Conservation (phyloP, 2,888 invertebrate genomes). For the Scelioninae gen. 2 region DNA sequence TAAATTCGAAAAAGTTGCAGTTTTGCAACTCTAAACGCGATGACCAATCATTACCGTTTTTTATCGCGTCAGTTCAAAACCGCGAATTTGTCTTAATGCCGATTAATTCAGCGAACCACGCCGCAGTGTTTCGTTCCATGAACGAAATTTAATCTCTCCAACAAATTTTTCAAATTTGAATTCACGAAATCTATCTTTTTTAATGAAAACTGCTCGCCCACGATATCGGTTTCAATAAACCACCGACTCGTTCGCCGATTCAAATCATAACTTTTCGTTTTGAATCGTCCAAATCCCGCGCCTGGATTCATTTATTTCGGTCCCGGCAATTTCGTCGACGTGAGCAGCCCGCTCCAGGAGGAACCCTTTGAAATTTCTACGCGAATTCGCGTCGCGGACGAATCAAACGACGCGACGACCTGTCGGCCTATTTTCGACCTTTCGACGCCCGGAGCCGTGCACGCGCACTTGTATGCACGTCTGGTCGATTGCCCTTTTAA, state of each 20-base stretch:
- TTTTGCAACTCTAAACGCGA: too few species aligned
- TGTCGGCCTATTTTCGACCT: slow-evolving; percentile 58
- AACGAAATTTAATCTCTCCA: too few species aligned
- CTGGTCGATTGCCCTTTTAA: slow-evolving; percentile 60
- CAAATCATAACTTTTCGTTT: slow-evolving; percentile 26
- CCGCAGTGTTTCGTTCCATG: too few species aligned
- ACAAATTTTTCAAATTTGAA: not conserved
- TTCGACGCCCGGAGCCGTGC: slow-evolving; percentile 35
- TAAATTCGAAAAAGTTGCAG: too few species aligned
- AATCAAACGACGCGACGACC: slow-evolving; percentile 45
- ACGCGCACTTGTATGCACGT: slow-evolving; percentile 41
- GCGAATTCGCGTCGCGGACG: slow-evolving; percentile 42
- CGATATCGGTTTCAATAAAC: slow-evolving; percentile 24
- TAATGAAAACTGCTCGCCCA: not conserved
- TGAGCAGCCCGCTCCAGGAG: slow-evolving; percentile 29
- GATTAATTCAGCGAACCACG: too few species aligned
- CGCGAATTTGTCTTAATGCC: too few species aligned
- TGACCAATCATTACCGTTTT: too few species aligned
- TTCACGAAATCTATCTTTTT: too few species aligned
- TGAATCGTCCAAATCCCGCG: slow-evolving; percentile 30
- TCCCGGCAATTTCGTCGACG: slow-evolving; percentile 24
- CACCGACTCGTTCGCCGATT: slow-evolving; percentile 7
- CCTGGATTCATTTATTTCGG: slow-evolving; percentile 35
- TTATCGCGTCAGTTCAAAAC: too few species aligned
- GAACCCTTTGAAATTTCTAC: slow-evolving; percentile 42